Evolutionary conservation across 2,113 vertebrate genomes (phyloP), one percentile per base, ranked within the genome.

Genomic region (Mirounga angustirostris): DNA sequence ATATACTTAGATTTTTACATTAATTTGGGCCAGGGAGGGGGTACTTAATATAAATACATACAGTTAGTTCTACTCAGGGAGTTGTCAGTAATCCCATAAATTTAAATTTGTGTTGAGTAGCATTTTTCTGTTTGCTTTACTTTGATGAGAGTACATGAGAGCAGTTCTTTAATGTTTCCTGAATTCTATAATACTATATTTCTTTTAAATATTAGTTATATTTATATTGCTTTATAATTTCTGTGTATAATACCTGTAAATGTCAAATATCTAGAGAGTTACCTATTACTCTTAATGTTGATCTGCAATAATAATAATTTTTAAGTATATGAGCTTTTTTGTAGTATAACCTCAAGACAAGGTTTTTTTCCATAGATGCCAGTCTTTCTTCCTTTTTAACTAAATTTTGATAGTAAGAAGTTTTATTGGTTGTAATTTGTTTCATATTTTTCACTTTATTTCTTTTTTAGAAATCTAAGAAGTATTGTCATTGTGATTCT

Each of bases 81-180:
- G 14, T 86, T 95, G 21, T 54, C 22, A 88, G 0, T 58, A 88
- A 88, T 92, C 6, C 46, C 33, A 40, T 90, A 87, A 90, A 61
- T 94, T 93, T 95, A 87, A 86, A 50, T 86, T 93, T 91, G 43
- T 84, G 10, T 63, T 73, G 43, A 69, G 36, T 95, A 74, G 89
- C 24, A 50, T n/a, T 91, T 93, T 87, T 54, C 33, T 90, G 1
- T 87, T 88, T 96, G 61, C 82, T 89, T 96, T 59, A 83, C 73
- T 30, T 95, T 92, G n/a, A n/a, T 85, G 22, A 79, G 33, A 94
- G 16, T 91, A 2, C 46, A 61, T 69, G 56, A 78, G 33, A 97
- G 22, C 28, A 33, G 30, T 92, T 92, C 54, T 91, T 90, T 83
- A 90, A 52, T 94, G 58, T 84, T 95, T 83, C 36, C 19, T 89